These are phyloP conservation scores for Agrotis exclamationis DNA, from an alignment of 2,888 invertebrate species.

Conservation along the genomic window DNA sequence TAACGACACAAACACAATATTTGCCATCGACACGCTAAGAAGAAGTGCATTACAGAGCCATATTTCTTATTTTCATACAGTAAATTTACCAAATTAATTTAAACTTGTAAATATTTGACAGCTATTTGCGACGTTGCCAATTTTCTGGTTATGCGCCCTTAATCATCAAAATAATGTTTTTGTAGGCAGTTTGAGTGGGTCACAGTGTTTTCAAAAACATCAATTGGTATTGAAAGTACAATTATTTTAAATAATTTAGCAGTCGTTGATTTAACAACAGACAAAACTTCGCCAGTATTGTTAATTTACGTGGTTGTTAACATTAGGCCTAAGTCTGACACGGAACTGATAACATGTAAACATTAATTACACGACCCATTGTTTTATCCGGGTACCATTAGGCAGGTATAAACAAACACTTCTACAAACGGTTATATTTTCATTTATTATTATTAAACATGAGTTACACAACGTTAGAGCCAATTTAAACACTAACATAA, in stretches of 20 bases:
- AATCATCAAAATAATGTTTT: background rate
- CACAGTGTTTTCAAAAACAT: constrained; percentile 1
- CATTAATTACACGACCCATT: constrained; percentile 21
- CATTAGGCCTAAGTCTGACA: background rate
- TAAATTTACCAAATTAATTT: too few species aligned
- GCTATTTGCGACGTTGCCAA: too few species aligned
- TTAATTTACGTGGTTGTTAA: constrained; percentile 7
- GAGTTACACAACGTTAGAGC: background rate
- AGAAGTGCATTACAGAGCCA: too few species aligned
- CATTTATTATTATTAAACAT: constrained; percentile 33
- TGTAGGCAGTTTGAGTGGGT: background rate
- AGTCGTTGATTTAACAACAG: background rate
- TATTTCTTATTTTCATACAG: too few species aligned
- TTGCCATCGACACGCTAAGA: too few species aligned
- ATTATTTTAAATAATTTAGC: background rate
- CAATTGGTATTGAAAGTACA: background rate
- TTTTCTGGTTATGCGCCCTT: too few species aligned
- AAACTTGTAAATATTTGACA: too few species aligned
- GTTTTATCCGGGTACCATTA: constrained; percentile 39
- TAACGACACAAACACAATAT: too few species aligned
- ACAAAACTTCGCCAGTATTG: background rate
- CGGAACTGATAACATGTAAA: constrained; percentile 16
- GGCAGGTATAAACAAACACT: constrained; percentile 25
- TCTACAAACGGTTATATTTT: constrained; percentile 28
- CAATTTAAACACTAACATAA: constrained; percentile 31